Base-by-base conservation (phyloP, 2,113 vertebrate species). In the Astur gentilis region DNA sequence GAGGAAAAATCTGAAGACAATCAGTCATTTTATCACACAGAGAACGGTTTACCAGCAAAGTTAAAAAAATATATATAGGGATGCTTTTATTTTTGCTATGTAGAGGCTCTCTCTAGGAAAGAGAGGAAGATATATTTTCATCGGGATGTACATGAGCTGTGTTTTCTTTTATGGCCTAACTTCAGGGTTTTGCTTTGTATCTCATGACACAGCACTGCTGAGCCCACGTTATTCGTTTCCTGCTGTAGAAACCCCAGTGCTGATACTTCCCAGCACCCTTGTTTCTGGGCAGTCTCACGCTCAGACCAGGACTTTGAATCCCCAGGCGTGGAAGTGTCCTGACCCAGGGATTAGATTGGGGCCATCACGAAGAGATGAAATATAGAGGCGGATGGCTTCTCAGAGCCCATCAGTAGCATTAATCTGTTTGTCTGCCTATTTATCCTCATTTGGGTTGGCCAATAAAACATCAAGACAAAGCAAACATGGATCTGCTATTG, bases 381-480 rank as follows among this genome's bases (percentile, higher is more conserved):
- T 84, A 92, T 17, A 96, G 65, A 79, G 0, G 1, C 11, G 34
- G 40, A n/a, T 5, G 3, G 27, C 70, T 83, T 86, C 65, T 85
- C 58, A 38, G 81, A 87, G 65, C n/a, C 69, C 86, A 91, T 52
- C 87, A 38, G 65, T n/a, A 85, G 34, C 82, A 80, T 72, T 85
- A 89, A 88, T 80, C 58, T 90, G 71, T 72, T 96, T 94, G 67
- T 77, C 93, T 91, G 77, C 18, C 69, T 91, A 36, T 95, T 92
- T 87, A 81, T 87, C 54, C 90, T 89, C 52, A 47, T 82, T 72
- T 70, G 72, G 38, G 34, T 49, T 61, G 87, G 52, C 52, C 81
- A 96, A 87, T 18, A 87, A 90, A 89, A 89, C 50, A 73, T 31
- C 52, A 58, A 64, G 89, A 83, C 77, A 69, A 73, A 91, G 73